Percentiles rank a stretch among this genome's conserved stretches.
Evolutionary conservation across 30 jellyfish, hydroid and myxozoan genomes (phyloP).

Genomic region (Aurelia coerulea): DNA sequence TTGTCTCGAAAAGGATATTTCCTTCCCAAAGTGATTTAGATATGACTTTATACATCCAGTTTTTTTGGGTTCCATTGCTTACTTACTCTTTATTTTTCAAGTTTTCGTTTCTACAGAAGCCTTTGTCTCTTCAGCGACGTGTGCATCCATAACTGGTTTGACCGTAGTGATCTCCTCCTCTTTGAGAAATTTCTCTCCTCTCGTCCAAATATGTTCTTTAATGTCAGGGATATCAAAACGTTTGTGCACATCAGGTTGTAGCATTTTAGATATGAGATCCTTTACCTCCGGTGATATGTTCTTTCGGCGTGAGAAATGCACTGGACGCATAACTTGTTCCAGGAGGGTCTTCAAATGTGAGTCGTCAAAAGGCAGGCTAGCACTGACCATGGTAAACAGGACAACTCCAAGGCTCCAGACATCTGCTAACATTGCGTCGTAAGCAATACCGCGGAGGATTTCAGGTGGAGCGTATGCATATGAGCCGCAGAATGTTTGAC

Average conservation of each 20-base stretch:
- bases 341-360: slow-evolving; percentile 94
- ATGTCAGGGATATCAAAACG: slow-evolving; percentile 76
- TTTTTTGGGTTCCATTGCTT: too few species aligned
- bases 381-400: slow-evolving; percentile 97
- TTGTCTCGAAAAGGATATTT: too few species aligned
- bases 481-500: slow-evolving; percentile 99
- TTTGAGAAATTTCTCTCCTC: slow-evolving; percentile 78
- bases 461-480: slow-evolving; percentile 99
- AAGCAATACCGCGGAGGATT: slow-evolving; percentile 94
- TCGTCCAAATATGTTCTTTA: slow-evolving; percentile 85
- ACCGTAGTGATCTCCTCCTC: slow-evolving; percentile 34
- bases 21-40: too few species aligned
- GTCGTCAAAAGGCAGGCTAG: slow-evolving; percentile 98
- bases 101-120: slow-evolving; percentile 7
- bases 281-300: slow-evolving; percentile 97
- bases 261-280: slow-evolving; percentile 88
- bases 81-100: background rate
- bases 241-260: slow-evolving; percentile 82
- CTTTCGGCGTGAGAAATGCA: slow-evolving; percentile 92
- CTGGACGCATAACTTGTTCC: slow-evolving; percentile 98
- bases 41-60: too few species aligned
- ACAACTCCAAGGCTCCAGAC: slow-evolving; percentile 98
- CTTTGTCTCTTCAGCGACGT: slow-evolving; percentile 27
- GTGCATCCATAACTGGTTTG: slow-evolving; percentile 42
- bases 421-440: slow-evolving; percentile 96